Evolutionary conservation across 2,888 invertebrate species (phyloP).

Genomic region (Stenotaenia linearis): DNA sequence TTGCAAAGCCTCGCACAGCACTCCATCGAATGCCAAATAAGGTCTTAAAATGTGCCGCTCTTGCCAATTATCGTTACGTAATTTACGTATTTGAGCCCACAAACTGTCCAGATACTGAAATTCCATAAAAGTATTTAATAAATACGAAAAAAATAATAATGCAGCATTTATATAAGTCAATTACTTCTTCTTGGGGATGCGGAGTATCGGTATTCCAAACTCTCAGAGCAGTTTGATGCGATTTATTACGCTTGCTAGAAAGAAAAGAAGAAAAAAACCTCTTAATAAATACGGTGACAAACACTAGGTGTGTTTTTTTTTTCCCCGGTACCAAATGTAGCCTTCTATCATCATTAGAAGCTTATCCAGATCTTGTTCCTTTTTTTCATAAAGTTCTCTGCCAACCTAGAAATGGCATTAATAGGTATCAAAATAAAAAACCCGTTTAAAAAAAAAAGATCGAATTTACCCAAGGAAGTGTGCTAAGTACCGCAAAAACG

Average conservation of each 20-base stretch:
- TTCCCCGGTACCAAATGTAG: slow-evolving; percentile 59
- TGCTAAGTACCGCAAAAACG: slow-evolving; percentile 74
- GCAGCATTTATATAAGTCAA: slow-evolving; percentile 32
- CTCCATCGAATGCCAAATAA: slow-evolving; percentile 90
- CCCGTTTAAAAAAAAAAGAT: no score
- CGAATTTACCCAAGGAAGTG: slow-evolving; percentile 93
- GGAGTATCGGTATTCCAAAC: slow-evolving; percentile 93
- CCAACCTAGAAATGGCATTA: no score
- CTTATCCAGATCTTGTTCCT: slow-evolving; percentile 85
- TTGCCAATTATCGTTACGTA: slow-evolving; percentile 91
- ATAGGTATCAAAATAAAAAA: no score
- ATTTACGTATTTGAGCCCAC: slow-evolving; percentile 88
- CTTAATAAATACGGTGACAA: no score
- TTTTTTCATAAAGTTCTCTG: slow-evolving; percentile 90
- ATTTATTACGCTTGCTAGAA: slow-evolving; percentile 70
- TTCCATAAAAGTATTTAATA: no score
- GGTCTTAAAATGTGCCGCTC: slow-evolving; percentile 94
- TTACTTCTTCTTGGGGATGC: slow-evolving; percentile 81
- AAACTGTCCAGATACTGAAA: slow-evolving; percentile 88
- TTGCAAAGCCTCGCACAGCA: slow-evolving; percentile 90
- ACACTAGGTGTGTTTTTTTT: no score
- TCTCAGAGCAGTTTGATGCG: slow-evolving; percentile 84
- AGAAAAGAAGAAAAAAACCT: no score
- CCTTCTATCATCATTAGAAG: slow-evolving; percentile 83
- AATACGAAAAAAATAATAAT: no score